Percentiles rank a stretch among this genome's conserved stretches.
These are phyloP conservation scores for Cephus pygmeus DNA, from an alignment of 2,888 invertebrate genomes.

Conservation along the genomic window DNA sequence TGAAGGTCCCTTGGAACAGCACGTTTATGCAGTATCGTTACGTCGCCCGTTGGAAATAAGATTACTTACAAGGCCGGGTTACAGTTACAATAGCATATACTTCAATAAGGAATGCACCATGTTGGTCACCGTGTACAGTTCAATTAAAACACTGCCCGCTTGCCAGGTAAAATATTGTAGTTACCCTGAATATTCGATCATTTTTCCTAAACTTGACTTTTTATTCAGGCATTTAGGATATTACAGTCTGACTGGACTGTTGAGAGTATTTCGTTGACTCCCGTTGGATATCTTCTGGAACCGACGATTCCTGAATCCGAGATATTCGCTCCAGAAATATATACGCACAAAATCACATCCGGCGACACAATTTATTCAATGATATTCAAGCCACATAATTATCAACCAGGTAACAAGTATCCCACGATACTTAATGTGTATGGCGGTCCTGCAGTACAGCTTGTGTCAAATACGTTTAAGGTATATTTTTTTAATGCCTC, in stretches of 20 bases:
- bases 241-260: slow-evolving; percentile 76
- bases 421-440: slow-evolving; percentile 97
- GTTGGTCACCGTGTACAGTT: slow-evolving; percentile 86
- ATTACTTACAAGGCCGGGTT: slow-evolving; percentile 84
- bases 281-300: slow-evolving; percentile 78
- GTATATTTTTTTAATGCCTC: slow-evolving; percentile 63
- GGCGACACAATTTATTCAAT: slow-evolving; percentile 85
- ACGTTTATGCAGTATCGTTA: slow-evolving; percentile 87
- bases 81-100: slow-evolving; percentile 76
- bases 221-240: slow-evolving; percentile 75
- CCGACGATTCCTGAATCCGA: slow-evolving; percentile 71
- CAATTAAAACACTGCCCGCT: slow-evolving; percentile 82
- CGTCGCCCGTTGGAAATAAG: slow-evolving; percentile 78
- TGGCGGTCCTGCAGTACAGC: slow-evolving; percentile 98
- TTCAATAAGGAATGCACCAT: slow-evolving; percentile 78
- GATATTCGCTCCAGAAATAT: slow-evolving; percentile 78
- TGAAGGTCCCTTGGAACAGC: slow-evolving; percentile 92
- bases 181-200: background rate
- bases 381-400: slow-evolving; percentile 87
- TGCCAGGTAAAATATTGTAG: slow-evolving; percentile 69
- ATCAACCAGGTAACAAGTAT: slow-evolving; percentile 76
- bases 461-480: slow-evolving; percentile 95
- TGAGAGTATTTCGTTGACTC: slow-evolving; percentile 75
- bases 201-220: background rate
- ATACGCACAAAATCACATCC: slow-evolving; percentile 75